Conservation (phyloP, 2,888 invertebrate species). For the Brachyopa scutellaris region DNA sequence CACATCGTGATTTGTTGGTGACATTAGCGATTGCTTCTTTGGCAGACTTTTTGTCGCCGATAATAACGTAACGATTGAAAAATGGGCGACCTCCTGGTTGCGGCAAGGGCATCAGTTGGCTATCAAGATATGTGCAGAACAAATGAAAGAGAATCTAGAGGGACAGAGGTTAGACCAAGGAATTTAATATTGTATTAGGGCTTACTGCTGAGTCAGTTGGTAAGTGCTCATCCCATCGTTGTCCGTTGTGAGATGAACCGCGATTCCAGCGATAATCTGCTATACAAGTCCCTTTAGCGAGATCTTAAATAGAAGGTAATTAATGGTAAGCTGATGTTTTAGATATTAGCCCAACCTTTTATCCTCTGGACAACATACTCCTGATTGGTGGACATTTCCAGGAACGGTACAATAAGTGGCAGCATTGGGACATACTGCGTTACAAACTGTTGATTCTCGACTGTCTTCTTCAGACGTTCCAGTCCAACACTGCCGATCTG, state of each 20-base stretch:
- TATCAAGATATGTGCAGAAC: constrained; percentile 93
- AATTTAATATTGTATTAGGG: background rate
- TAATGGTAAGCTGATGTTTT: too few relatives aligned
- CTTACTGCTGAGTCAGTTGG: constrained; percentile 93
- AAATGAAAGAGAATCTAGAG: constrained; percentile 91
- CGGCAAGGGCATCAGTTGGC: constrained; percentile 87
- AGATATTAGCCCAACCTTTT: constrained; percentile 82
- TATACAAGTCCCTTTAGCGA: constrained; percentile 93
- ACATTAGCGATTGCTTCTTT: constrained; percentile 79
- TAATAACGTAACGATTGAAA: constrained; percentile 82
- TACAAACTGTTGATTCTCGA: constrained; percentile 83
- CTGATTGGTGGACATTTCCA: constrained; percentile 92
- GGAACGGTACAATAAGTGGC: constrained; percentile 87
- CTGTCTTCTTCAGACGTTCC: constrained; percentile 89
- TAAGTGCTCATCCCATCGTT: constrained; percentile 90
- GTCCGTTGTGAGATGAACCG: constrained; percentile 88
- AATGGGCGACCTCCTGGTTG: constrained; percentile 87
- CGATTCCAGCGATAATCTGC: constrained; percentile 94
- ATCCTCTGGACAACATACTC: constrained; percentile 92
- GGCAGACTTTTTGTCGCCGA: constrained; percentile 80
- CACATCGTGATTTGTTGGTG: constrained; percentile 81
- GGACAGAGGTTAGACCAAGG: constrained; percentile 11
- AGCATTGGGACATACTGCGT: constrained; percentile 80
- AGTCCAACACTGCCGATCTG: constrained; percentile 87
- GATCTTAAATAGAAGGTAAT: constrained; percentile 83